A percentile compares a stretch with the other conserved stretches of the same genome.
These are phyloP conservation scores for Boulengeromyrus knoepffleri DNA, from an alignment of 2,113 vertebrate genomes.

Conservation along the genomic window DNA sequence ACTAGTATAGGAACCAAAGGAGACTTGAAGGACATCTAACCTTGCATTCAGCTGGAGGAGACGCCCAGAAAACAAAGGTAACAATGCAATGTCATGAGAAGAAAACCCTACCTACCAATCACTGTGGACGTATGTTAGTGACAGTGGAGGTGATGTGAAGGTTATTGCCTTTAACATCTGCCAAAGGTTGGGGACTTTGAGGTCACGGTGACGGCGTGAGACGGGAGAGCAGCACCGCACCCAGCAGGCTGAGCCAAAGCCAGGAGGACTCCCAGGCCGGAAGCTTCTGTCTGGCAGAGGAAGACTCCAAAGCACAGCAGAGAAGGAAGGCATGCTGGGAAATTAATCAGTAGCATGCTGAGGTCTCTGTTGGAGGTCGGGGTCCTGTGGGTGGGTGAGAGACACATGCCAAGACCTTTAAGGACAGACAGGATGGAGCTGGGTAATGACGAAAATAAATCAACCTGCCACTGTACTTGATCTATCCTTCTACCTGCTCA, in stretches of 20 bases:
- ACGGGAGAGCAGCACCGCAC: background rate
- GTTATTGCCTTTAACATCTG: background rate
- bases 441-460: background rate
- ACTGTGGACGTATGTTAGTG: background rate
- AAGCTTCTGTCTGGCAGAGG: background rate
- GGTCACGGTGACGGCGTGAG: background rate
- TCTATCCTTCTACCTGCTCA: background rate
- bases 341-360: constrained; percentile 12
- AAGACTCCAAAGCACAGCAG: background rate
- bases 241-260: background rate
- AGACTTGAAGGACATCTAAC: background rate
- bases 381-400: background rate
- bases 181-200: background rate
- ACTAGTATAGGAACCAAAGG: background rate
- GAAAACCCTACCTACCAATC: background rate
- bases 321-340: constrained; percentile 8
- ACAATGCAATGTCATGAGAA: background rate
- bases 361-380: background rate
- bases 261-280: background rate
- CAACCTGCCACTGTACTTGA: background rate
- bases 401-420: background rate
- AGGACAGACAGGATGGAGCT: background rate
- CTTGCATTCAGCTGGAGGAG: background rate
- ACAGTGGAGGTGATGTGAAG: constrained; percentile 3
- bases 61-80: background rate